Evolutionary conservation across 2,113 vertebrate species (phyloP).

Genomic region (Baryphthengus martii): DNA sequence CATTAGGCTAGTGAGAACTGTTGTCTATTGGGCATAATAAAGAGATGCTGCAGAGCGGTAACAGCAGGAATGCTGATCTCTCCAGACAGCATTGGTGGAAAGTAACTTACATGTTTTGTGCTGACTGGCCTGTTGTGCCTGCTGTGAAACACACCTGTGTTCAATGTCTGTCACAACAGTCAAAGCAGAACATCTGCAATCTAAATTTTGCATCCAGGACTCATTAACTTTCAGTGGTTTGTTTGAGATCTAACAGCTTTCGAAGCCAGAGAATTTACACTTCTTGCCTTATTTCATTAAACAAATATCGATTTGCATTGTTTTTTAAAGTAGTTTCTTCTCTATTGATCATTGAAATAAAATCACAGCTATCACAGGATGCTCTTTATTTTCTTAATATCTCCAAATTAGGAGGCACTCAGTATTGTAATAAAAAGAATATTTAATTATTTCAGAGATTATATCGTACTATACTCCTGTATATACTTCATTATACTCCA

Average conservation of each 20-base stretch:
- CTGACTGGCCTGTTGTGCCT: background rate
- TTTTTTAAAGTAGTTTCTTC: background rate
- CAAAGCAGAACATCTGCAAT: background rate
- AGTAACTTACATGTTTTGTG: background rate
- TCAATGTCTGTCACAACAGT: slow-evolving; percentile 75
- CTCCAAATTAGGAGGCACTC: background rate
- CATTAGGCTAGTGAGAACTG: background rate
- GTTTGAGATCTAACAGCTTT: background rate
- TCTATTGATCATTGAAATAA: background rate
- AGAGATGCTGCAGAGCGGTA: rapidly evolving
- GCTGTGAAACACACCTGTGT: background rate
- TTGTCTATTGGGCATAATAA: background rate
- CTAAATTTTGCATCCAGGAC: background rate
- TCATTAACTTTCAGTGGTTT: background rate
- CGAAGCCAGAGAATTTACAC: background rate
- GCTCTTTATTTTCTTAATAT: background rate
- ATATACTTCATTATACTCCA: background rate
- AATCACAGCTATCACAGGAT: background rate
- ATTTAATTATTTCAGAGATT: background rate
- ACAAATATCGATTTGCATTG: background rate
- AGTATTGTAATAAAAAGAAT: background rate
- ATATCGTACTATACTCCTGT: background rate
- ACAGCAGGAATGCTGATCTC: background rate
- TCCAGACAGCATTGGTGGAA: rapidly evolving
- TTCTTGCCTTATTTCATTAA: background rate